Evolutionary conservation across 2,113 vertebrate genomes (phyloP).

Genomic region (Abramis brama): DNA sequence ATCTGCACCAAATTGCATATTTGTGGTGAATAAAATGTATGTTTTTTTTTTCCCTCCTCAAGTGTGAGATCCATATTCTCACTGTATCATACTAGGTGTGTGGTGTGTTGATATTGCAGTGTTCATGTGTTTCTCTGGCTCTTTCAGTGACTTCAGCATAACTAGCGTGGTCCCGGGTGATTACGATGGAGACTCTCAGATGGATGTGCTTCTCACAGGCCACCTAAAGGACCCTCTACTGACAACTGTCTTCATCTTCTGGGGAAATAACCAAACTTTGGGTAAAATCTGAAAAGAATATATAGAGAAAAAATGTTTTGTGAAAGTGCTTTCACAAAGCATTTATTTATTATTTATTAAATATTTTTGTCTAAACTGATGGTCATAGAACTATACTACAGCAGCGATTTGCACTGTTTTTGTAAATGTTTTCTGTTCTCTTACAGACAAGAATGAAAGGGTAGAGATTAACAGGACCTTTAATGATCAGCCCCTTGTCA

Average conservation of each 20-base stretch:
- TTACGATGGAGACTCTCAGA: constrained; percentile 97
- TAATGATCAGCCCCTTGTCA: constrained; percentile 90
- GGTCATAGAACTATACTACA: background rate
- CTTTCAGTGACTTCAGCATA: constrained; percentile 72
- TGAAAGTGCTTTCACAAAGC: background rate
- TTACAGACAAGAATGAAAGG: constrained; percentile 78
- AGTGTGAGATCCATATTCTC: background rate
- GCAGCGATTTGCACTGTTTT: background rate
- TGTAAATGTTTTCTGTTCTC: background rate
- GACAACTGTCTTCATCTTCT: constrained; percentile 82
- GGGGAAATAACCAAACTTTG: constrained; percentile 94
- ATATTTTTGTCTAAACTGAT: background rate
- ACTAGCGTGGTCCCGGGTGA: constrained; percentile 96
- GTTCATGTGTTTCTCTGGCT: background rate
- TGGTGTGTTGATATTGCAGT: background rate
- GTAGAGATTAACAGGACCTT: constrained; percentile 84
- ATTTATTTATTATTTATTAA: background rate
- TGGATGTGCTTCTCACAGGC: constrained; percentile 93
- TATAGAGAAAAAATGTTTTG: background rate
- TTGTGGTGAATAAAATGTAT: background rate
- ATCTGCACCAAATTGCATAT: background rate
- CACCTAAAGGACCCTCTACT: constrained; percentile 56
- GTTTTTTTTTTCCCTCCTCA: background rate
- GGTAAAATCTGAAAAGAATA: constrained; percentile 70
- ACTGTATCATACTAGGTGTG: background rate